These are phyloP conservation scores for Scaptomyza tumidula DNA, from an alignment of 2,888 invertebrate species.

Conservation along the genomic window DNA sequence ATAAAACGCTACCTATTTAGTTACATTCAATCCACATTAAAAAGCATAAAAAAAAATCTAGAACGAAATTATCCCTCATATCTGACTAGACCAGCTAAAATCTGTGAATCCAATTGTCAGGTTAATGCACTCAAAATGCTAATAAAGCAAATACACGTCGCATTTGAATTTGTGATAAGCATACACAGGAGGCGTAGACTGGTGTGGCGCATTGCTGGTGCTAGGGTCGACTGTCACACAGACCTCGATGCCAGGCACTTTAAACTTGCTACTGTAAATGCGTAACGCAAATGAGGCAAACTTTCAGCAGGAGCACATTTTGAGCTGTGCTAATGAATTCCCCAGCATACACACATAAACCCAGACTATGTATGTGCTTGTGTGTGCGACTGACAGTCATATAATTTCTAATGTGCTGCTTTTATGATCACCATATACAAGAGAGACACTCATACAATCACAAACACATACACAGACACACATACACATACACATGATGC, in stretches of 20 bases:
- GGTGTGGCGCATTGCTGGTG: neutral
- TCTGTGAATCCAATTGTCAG: conserved; percentile 60
- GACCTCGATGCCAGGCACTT: conserved; percentile 52
- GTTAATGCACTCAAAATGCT: conserved; percentile 77
- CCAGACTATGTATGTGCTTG: conserved; percentile 18
- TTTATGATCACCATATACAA: conserved; percentile 71
- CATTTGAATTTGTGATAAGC: conserved; percentile 77
- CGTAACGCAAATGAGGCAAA: conserved; percentile 16
- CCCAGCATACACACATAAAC: conserved; percentile 58
- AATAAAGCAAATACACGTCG: conserved; percentile 62
- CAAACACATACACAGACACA: conserved; percentile 21
- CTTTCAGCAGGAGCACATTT: conserved; percentile 50
- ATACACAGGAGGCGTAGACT: conserved; percentile 58
- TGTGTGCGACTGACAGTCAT: conserved; percentile 61
- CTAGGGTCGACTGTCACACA: conserved; percentile 21
- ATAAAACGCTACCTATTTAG: neutral
- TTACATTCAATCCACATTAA: too few relatives aligned
- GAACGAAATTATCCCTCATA: too few relatives aligned
- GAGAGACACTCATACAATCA: conserved; percentile 40
- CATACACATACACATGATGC: conserved; percentile 29
- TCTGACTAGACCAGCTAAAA: conserved; percentile 30
- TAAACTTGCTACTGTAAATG: conserved; percentile 57
- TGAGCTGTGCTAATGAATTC: conserved; percentile 75
- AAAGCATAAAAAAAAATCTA: too few relatives aligned
- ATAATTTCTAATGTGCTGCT: conserved; percentile 78